phyloP scores from a whole-genome alignment of 2,113 vertebrate genomes.

The Lasiurus borealis region DNA sequence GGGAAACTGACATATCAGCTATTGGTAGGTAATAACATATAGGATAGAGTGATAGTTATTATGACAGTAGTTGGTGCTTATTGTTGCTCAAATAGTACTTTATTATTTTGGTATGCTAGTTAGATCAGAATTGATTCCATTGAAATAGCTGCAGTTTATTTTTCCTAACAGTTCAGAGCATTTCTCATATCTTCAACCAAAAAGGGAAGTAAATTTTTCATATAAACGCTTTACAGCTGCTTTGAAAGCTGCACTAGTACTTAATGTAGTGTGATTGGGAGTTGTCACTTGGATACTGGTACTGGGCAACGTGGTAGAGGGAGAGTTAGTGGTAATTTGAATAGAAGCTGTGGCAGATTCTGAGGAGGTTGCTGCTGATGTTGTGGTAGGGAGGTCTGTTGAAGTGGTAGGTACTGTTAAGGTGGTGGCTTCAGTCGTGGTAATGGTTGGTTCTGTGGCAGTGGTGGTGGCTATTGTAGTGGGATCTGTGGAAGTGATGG shows the following conservation, averaged over 20 bases:
- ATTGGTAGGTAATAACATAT: not conserved
- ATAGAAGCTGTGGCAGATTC: not conserved
- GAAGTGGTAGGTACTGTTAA: not conserved
- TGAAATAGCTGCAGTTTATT: conserved; percentile 3
- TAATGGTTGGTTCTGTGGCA: too few species aligned
- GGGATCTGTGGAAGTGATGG: fast-evolving
- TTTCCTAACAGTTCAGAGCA: not conserved
- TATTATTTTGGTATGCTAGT: conserved; percentile 29
- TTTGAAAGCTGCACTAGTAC: fast-evolving
- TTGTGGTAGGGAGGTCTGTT: not conserved
- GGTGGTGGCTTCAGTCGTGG: not conserved
- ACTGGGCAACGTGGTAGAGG: not conserved
- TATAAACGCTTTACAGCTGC: not conserved
- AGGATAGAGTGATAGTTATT: not conserved
- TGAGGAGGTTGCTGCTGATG: not conserved
- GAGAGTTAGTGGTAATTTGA: not conserved
- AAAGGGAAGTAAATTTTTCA: fast-evolving
- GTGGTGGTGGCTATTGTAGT: not conserved
- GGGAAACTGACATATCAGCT: not conserved
- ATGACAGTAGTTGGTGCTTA: not conserved
- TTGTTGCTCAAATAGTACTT: conserved; percentile 60
- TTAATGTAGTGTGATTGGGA: not conserved
- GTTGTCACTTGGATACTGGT: not conserved
- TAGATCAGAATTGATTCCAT: conserved; percentile 19
- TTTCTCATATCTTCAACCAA: not conserved